Percentiles rank a stretch among this genome's conserved stretches.
Conservation (phyloP, 2,888 invertebrate genomes). For the Isoperla grammatica region DNA sequence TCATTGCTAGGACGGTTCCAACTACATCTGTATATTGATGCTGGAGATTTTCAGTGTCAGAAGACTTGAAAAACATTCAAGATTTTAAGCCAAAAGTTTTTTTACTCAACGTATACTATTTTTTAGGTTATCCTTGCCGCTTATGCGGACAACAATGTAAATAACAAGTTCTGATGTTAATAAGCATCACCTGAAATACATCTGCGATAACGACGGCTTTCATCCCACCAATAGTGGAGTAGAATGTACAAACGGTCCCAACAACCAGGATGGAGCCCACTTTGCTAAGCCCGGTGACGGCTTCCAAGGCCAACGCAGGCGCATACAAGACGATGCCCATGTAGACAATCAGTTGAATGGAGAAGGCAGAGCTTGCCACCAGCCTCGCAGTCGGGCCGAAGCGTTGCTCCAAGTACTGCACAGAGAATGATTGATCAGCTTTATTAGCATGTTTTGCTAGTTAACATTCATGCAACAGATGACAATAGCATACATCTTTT, state of each 20-base stretch:
- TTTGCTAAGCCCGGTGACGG: constrained; percentile 74
- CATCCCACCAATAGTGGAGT: constrained; percentile 87
- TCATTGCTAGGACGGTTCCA: too few species aligned
- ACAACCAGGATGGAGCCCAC: constrained; percentile 66
- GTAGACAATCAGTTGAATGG: constrained; percentile 83
- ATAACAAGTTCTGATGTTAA: too few species aligned
- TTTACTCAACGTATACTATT: too few species aligned
- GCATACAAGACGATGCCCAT: constrained; percentile 92
- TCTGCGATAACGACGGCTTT: constrained; percentile 87
- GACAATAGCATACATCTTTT: too few species aligned
- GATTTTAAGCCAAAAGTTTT: too few species aligned
- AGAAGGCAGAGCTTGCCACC: constrained; percentile 76
- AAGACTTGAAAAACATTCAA: too few species aligned
- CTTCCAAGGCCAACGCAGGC: constrained; percentile 83
- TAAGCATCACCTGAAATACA: constrained; percentile 57
- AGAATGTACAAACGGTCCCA: constrained; percentile 75
- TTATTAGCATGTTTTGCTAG: too few species aligned
- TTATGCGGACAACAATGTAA: too few species aligned
- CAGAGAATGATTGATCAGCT: constrained; percentile 18
- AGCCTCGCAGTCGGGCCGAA: constrained; percentile 73
- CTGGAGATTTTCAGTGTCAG: too few species aligned
- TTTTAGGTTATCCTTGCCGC: too few species aligned
- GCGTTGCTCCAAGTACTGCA: constrained; percentile 78
- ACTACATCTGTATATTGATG: too few species aligned
- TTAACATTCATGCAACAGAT: too few species aligned